These are phyloP conservation scores for Salarias fasciatus DNA, from an alignment of 2,797 vertebrate species.

Conservation along the genomic window DNA sequence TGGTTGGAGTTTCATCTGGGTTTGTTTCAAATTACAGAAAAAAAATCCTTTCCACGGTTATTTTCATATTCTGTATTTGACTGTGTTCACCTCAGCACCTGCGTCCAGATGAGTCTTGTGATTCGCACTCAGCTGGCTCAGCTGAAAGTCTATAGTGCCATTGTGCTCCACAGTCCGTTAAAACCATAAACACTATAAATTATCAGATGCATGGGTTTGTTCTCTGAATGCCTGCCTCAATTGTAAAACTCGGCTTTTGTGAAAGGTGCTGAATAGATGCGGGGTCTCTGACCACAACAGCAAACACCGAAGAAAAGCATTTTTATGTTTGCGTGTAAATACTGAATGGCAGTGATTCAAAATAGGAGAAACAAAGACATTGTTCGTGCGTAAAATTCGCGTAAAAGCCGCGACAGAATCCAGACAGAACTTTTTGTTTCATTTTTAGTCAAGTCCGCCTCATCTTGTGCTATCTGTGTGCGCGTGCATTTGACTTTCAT, in stretches of 20 bases:
- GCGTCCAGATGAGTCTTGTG: conserved; percentile 11
- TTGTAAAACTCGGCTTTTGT: conserved; percentile 60
- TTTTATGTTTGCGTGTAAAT: conserved; percentile 2
- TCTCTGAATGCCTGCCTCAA: conserved; percentile 57
- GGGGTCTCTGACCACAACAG: conserved; percentile 45
- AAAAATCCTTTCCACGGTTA: conserved; percentile 5
- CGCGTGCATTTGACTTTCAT: too few species aligned
- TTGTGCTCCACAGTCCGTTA: conserved; percentile 49
- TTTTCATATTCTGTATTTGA: conserved; percentile 20
- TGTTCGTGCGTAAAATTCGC: too few species aligned
- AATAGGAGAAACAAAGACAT: too few species aligned
- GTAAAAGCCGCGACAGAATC: too few species aligned
- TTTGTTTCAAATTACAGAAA: conserved; percentile 29
- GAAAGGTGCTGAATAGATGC: conserved; percentile 44
- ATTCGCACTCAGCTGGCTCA: conserved; percentile 6
- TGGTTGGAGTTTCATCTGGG: conserved; percentile 10
- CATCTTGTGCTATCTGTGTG: too few species aligned
- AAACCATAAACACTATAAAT: conserved; percentile 68
- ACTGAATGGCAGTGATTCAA: too few species aligned
- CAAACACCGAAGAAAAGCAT: background rate
- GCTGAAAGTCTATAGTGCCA: conserved; percentile 52
- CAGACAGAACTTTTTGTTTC: too few species aligned
- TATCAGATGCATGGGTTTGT: conserved; percentile 55
- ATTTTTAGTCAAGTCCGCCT: too few species aligned
- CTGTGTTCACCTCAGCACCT: too few species aligned